Base-by-base conservation (phyloP, 2,797 vertebrate species). In the Paratrypauchen microcephalus region DNA sequence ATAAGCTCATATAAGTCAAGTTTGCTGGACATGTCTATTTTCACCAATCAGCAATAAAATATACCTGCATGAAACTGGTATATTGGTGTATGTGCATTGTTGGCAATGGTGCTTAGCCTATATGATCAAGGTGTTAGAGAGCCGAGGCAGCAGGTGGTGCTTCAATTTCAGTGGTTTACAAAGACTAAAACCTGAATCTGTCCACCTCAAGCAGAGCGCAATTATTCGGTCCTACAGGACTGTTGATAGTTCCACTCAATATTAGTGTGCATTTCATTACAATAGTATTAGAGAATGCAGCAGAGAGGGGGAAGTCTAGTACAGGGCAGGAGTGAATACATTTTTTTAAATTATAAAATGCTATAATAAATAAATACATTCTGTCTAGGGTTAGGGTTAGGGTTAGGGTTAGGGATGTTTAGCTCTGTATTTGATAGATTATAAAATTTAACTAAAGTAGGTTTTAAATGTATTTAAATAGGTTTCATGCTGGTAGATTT, bases 141-240 rank as follows among this genome's bases (percentile, higher is more conserved):
- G 56, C 71, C 54, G 55, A 15, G 81, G 52, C 87, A 86, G 85
- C 61, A 39, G 83, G 86, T 75, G 80, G 79, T 55, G 65, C 16
- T 55, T 66, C 62, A 68, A 65, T 83, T 69, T 81, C 74, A 86
- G 66, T 79, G 65, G 75, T 92, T 83, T 89, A 79, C 19, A 91
- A 86, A 80, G 80, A 50, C 65, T 70, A 70, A 74, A 80, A 87
- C 77, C 69, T 76, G 71, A 60, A 85, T 85, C 71, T 71, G 28
- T 54, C 30, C 57, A 16, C 41, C 74, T 76, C 71, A 82, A 76
- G 70, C 75, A 63, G 13, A 73, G 70, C 77, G 74, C 73, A 84
- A 83, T 81, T 85, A 85, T 81, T 75, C 66, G 83, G 80, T 74
- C 68, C 67, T 62, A 70, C 69, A 80, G 70, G 83, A 64, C 77